Evolutionary conservation across 92 coral and sea anemone species (phyloP), one percentile per base, ranked within the genome.

Genomic region (Siderastrea siderea): DNA sequence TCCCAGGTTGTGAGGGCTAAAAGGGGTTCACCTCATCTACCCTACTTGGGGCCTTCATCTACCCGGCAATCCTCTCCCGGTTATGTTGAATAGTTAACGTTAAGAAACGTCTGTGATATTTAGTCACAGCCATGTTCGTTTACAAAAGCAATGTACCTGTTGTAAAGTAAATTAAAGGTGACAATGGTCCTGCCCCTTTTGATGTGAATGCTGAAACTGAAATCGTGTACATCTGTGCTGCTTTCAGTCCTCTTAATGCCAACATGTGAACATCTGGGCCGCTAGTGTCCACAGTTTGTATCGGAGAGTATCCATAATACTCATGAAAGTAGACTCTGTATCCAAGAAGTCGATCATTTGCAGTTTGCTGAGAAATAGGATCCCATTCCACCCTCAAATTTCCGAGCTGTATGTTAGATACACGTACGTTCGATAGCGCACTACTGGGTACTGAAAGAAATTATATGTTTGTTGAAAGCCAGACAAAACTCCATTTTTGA

Each of bases 401-500:
- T 14, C 3, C 3, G 53, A 6, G n/a, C 38, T 46, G 48, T 6
- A 44, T 26, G 3, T 61, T 78, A 10, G 26, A 46, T 44, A 78
- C 26, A 12, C 54, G 67, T 3, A 78, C 52, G 6, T 45, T 58
- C 16, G 55, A 14, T 16, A 70, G 82, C 8, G 11, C 69, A 45
- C 17, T 16, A 57, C 70, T 78, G 15, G 82, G 82, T 13, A 78
- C 82, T 78, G 69, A 57, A 57, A 57, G 2, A 57, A 58, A 58
- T 57, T 10, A 8, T 14, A 14, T 10, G 5, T 6, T 57, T 10
- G 61, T 14, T 10, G 61, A 57, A 3, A 57, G 61, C 11, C 7
- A 14, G 15, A 57, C 7, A 57, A 46, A 12, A 9, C 38, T 26
- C 38, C 0, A 0, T 26, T 26, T 26, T 2, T 8, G 0, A 3